Evolutionary conservation across 1,140 invertebrate species (phyloP).

Genomic region (Zaprionus tsacasi): DNA sequence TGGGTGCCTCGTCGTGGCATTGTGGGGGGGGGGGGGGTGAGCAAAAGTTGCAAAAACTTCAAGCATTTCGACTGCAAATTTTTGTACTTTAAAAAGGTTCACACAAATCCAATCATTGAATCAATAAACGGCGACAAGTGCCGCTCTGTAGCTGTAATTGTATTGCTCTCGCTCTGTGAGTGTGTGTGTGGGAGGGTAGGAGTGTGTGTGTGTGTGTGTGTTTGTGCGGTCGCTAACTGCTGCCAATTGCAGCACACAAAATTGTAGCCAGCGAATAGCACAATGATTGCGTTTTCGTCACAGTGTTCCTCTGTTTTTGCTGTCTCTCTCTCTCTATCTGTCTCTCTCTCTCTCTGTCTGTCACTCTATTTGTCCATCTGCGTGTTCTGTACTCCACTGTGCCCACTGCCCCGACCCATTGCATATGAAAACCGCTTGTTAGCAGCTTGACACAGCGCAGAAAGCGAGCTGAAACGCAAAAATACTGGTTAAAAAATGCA

Average conservation of each 20-base stretch:
- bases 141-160: conserved; percentile 24
- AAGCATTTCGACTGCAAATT: conserved; percentile 58
- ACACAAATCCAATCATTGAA: conserved; percentile 79
- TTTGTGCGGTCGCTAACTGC: conserved; percentile 48
- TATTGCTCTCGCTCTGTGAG: conserved; percentile 10
- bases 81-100: conserved; percentile 74
- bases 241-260: conserved; percentile 58
- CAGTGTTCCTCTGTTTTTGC: no score
- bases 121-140: conserved; percentile 78
- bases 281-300: conserved; percentile 57
- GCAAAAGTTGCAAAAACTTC: conserved; percentile 54
- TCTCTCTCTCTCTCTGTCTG: background rate
- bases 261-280: conserved; percentile 45
- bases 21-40: background rate
- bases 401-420: conserved; percentile 14
- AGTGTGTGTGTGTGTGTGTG: conserved; percentile 12
- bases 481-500: background rate
- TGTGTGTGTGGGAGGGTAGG: conserved; percentile 9
- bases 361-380: background rate
- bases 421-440: conserved; percentile 41
- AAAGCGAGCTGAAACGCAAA: background rate
- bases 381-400: background rate
- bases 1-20: conserved; percentile 14
- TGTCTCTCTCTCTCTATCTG: no score
- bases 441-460: conserved; percentile 54